These are phyloP conservation scores for Catalaphyllia jardinei DNA, from an alignment of 64 coral and sea anemone species.

Conservation along the genomic window DNA sequence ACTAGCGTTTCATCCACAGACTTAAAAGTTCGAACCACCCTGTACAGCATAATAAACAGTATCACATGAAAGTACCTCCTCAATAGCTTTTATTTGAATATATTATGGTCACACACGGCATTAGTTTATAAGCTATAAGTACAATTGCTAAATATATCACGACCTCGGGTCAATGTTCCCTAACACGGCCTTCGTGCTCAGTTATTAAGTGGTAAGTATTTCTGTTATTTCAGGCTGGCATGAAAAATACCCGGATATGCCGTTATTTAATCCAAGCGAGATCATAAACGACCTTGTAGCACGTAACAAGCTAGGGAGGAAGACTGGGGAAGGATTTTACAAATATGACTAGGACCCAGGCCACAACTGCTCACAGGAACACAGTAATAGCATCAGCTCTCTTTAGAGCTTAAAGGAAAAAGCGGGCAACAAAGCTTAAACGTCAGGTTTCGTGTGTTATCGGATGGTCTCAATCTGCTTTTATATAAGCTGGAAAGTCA, in stretches of 20 bases:
- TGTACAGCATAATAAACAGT: no score
- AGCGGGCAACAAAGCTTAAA: neutral
- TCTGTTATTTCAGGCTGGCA: constrained; percentile 77
- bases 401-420: neutral
- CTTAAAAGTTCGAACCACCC: no score
- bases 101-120: no score
- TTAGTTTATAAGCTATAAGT: neutral
- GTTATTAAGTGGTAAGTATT: neutral
- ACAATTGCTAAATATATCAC: neutral
- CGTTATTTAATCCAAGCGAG: constrained; percentile 80
- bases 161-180: no score
- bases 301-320: constrained; percentile 83
- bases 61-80: no score
- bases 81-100: no score
- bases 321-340: constrained; percentile 95
- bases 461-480: no score
- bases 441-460: neutral
- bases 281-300: constrained; percentile 89
- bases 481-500: no score
- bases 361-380: neutral
- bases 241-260: constrained; percentile 82
- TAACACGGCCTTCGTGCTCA: no score
- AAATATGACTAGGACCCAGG: constrained; percentile 64
- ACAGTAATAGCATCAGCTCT: neutral
- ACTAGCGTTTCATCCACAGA: no score